Evolutionary conservation across 2,888 invertebrate species (phyloP), one percentile per base, ranked within the genome.

Genomic region (Carpatolechia fugitivella): DNA sequence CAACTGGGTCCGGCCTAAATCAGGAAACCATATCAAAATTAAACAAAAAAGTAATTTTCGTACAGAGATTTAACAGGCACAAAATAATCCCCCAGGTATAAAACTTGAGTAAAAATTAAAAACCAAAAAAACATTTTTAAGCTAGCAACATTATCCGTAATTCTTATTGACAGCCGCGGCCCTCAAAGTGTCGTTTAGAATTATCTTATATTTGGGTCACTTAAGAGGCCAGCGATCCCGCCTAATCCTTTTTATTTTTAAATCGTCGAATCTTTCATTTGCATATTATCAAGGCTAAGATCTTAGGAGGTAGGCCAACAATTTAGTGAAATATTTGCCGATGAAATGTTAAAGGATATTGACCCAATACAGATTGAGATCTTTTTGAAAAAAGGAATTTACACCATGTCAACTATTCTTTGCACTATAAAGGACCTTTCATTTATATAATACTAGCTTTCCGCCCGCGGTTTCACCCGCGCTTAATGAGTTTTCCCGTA

Each of bases 171-270:
- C 85, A 85, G 82, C 72, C 64, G 60, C 66, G 70, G 73, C 73
- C 72, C 71, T 68, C 66, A 72, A 61, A 62, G 70, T 75, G 79
- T 79, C 78, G 74, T 72, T 78, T 69, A 67, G 76, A 76, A 77
- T 84, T 80, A 82, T 84, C 79, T 85, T 88, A 87, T 88, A 87
- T 86, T 85, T 87, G 81, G 87, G 87, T 87, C 86, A 88, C 75
- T 81, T 80, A 74, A 66, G 69, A 78, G 86, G 81, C 68, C 85
- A 82, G 75, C 70, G 86, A 82, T 82, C 87, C 70, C 74, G 61
- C 65, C 70, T 79, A 78, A 81, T 79, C 74, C 80, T 82, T 86
- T 68, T 84, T 85, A 78, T 84, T 85, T 82, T 79, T 70, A 78
- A 77, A 80, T 82, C 81, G 78, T 77, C 78, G 80, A 69, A 64